Conservation (phyloP, 2,113 vertebrate species). For the Ammodytes marinus region DNA sequence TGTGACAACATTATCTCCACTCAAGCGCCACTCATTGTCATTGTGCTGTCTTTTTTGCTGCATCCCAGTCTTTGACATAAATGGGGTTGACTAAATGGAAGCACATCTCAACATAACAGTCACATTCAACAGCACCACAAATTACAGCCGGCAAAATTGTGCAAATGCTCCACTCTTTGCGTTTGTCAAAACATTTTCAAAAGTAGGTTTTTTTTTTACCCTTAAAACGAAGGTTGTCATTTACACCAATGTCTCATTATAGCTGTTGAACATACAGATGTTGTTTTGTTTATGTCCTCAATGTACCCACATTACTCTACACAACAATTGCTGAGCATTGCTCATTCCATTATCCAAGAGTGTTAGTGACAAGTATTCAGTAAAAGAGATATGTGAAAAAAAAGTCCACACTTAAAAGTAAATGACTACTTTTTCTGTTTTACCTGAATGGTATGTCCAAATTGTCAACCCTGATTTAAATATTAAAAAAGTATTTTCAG, state of each 20-base stretch:
- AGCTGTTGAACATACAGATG: neutral
- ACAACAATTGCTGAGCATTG: neutral
- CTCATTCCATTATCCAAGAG: neutral
- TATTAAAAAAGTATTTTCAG: neutral
- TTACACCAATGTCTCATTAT: neutral
- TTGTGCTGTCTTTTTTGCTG: neutral
- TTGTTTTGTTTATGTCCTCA: neutral
- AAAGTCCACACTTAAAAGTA: neutral
- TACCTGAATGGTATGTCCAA: neutral
- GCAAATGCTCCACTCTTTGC: neutral
- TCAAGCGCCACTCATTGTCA: neutral
- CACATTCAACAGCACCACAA: neutral
- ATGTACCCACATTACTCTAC: neutral
- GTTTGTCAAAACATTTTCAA: neutral
- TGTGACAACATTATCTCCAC: neutral
- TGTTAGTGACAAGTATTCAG: neutral
- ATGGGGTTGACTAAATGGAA: neutral
- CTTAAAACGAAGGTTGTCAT: neutral
- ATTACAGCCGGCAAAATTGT: neutral
- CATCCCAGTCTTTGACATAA: neutral
- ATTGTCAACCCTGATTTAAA: neutral
- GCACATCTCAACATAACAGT: neutral
- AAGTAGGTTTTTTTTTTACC: neutral
- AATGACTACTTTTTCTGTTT: neutral
- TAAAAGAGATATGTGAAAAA: neutral